A percentile compares a stretch with the other conserved stretches of the same genome.
These are phyloP conservation scores for Limnodromus scolopaceus DNA, from an alignment of 2,797 vertebrate species.

Conservation along the genomic window DNA sequence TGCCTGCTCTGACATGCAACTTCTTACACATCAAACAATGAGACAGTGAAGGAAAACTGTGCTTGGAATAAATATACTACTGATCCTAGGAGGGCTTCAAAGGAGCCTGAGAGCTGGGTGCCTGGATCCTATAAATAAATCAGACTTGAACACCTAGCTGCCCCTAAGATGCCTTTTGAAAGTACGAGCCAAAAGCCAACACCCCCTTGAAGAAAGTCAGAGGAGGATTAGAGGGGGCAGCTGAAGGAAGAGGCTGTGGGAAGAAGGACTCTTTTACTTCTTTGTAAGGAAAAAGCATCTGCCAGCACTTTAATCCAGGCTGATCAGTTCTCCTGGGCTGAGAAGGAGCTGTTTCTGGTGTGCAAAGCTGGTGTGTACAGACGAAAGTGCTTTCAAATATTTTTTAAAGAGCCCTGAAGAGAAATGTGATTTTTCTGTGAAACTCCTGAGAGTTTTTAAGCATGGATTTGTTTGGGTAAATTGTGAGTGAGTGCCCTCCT, in stretches of 20 bases:
- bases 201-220: background rate
- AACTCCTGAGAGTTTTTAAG: constrained; percentile 50
- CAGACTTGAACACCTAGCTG: background rate
- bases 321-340: background rate
- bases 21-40: constrained; percentile 7
- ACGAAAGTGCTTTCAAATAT: background rate
- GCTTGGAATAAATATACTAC: constrained; percentile 32
- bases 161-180: constrained; percentile 23
- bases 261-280: background rate
- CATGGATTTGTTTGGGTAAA: constrained; percentile 54
- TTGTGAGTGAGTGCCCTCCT: constrained; percentile 43
- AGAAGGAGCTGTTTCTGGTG: background rate
- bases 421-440: constrained; percentile 19
- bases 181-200: background rate
- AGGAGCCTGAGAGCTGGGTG: background rate
- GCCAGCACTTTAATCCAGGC: constrained; percentile 4
- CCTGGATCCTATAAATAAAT: constrained; percentile 41
- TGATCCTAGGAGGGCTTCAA: constrained; percentile 25
- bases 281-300: background rate
- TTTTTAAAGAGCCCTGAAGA: constrained; percentile 50
- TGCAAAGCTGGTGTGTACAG: background rate
- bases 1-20: background rate
- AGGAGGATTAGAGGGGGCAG: background rate
- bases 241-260: background rate
- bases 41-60: background rate